These are phyloP conservation scores for Helicoverpa armigera DNA, from an alignment of 1,140 invertebrate genomes.

Conservation along the genomic window DNA sequence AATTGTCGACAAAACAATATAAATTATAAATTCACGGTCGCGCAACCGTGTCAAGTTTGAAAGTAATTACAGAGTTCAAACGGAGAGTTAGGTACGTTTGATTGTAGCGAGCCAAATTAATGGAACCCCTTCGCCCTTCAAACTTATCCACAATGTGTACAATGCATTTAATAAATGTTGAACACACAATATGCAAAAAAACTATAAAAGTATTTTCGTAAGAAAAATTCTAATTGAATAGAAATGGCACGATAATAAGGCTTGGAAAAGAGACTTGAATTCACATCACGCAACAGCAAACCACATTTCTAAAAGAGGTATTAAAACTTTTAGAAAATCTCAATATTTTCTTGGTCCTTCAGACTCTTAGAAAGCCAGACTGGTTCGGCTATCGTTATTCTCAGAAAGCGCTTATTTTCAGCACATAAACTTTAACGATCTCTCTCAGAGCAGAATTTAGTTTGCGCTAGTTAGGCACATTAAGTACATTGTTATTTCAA, in stretches of 20 bases:
- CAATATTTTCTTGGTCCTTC: not conserved
- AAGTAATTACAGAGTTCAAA: slow-evolving; percentile 41
- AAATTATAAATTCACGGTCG: slow-evolving; percentile 22
- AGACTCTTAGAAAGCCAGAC: slow-evolving; percentile 6
- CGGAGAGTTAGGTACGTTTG: slow-evolving; percentile 5
- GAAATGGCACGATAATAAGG: no score
- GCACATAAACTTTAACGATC: slow-evolving; percentile 35
- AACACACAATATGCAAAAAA: not conserved
- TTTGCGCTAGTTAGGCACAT: slow-evolving; percentile 17
- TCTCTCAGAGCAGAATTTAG: slow-evolving; percentile 17
- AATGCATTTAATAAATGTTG: not conserved
- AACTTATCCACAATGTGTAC: not conserved
- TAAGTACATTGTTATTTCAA: slow-evolving; percentile 21
- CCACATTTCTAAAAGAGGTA: not conserved
- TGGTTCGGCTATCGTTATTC: slow-evolving; percentile 17
- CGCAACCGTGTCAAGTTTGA: slow-evolving; percentile 32
- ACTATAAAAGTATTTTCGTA: no score
- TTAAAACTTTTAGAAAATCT: not conserved
- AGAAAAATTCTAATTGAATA: no score
- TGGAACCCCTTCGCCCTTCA: slow-evolving; percentile 19
- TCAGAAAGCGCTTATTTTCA: slow-evolving; percentile 35
- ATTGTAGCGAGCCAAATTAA: slow-evolving; percentile 21
- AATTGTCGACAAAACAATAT: slow-evolving; percentile 22
- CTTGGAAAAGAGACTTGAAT: no score
- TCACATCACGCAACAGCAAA: not conserved